Evolutionary conservation across 2,797 vertebrate species (phyloP).

Genomic region (Pristis pectinata): DNA sequence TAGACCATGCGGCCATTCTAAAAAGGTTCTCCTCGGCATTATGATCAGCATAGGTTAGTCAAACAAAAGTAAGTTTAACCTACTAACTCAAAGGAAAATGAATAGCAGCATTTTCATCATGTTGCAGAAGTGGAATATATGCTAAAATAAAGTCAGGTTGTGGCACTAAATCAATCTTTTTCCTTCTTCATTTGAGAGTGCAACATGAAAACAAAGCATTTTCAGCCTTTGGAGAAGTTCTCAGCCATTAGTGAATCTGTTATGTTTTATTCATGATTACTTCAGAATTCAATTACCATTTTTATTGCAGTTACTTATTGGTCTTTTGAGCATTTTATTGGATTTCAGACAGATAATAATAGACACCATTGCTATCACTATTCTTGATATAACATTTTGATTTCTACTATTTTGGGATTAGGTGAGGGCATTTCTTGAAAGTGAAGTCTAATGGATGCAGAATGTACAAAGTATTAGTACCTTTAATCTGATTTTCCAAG

Average conservation of each 20-base stretch:
- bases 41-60: background rate
- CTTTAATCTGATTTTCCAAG: background rate
- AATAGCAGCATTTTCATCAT: background rate
- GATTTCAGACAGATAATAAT: background rate
- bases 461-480: background rate
- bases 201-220: background rate
- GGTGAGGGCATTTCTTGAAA: background rate
- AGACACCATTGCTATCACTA: background rate
- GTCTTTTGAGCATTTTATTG: background rate
- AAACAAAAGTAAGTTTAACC: background rate
- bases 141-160: background rate
- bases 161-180: background rate
- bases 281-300: constrained; percentile 29
- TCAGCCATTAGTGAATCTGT: background rate
- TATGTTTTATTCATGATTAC: constrained; percentile 9
- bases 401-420: background rate
- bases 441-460: background rate
- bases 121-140: background rate
- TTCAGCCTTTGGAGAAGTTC: background rate
- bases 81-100: background rate
- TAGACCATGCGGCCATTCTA: background rate
- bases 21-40: background rate
- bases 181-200: background rate
- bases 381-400: background rate
- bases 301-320: constrained; percentile 13